Evolutionary conservation across 2,113 vertebrate species (phyloP).

Genomic region (Actinemys pallida): DNA sequence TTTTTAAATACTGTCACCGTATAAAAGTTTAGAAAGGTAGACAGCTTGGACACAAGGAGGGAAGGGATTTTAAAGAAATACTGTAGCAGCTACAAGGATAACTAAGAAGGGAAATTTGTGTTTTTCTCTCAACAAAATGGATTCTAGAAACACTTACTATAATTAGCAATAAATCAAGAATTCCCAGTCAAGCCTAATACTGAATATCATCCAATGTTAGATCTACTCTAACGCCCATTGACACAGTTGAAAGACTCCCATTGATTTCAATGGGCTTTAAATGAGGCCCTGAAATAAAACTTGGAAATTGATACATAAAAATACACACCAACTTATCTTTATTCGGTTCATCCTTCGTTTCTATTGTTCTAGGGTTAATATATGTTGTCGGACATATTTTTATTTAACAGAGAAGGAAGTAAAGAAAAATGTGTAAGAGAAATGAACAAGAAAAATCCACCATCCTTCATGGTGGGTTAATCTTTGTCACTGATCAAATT

Average conservation of each 20-base stretch:
- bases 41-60: background rate
- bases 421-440: background rate
- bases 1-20: background rate
- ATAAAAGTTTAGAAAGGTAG: background rate
- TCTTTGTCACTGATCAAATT: no score
- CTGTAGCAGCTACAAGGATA: background rate
- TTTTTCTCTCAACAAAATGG: background rate
- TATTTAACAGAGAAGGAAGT: background rate
- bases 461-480: background rate
- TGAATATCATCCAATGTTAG: background rate
- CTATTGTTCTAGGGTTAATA: background rate
- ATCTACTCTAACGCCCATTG: background rate
- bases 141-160: background rate
- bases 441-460: background rate
- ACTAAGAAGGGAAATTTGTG: background rate
- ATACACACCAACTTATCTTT: background rate
- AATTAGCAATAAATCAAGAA: background rate
- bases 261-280: background rate
- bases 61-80: background rate
- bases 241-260: background rate
- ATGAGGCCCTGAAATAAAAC: background rate
- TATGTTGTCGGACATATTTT: background rate
- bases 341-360: background rate
- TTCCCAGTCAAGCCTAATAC: background rate
- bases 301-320: background rate